Conservation (phyloP, 2,113 vertebrate genomes). For the Myotis davidii region DNA sequence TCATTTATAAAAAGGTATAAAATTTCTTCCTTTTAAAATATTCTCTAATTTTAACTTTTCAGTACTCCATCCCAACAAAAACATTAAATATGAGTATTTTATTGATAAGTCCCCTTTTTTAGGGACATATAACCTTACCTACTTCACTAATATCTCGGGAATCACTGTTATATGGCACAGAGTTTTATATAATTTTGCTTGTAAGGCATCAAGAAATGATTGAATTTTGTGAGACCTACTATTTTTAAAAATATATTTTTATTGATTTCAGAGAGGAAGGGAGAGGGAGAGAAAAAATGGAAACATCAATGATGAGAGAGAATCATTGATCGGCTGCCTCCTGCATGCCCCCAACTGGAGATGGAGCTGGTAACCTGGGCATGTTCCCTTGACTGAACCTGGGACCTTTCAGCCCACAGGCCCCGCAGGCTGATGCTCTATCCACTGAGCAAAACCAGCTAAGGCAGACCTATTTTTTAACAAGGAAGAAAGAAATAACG, state of each 20-base stretch:
- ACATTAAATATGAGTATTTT: not conserved
- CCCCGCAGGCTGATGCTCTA: no score
- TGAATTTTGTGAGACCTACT: not conserved
- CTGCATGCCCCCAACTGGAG: no score
- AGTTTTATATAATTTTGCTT: not conserved
- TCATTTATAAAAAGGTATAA: not conserved
- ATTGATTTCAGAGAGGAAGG: no score
- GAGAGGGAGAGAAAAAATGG: no score
- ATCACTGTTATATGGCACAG: not conserved
- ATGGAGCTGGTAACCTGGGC: no score
- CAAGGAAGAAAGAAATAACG: not conserved
- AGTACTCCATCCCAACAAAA: not conserved
- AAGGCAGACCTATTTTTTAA: not conserved
- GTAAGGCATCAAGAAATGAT: not conserved
- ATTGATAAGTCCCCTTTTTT: not conserved
- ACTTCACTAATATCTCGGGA: not conserved
- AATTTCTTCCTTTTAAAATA: conserved; percentile 25
- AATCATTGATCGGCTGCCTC: no score
- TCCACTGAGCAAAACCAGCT: no score
- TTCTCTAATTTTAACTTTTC: not conserved
- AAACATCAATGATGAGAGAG: no score
- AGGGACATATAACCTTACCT: not conserved
- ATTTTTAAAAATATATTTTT: not conserved
- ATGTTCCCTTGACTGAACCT: no score
- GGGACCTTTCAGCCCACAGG: no score